A percentile compares a stretch with the other conserved stretches of the same genome.
Evolutionary conservation across 2,113 vertebrate genomes (phyloP).

Genomic region (Osmerus eperlanus): DNA sequence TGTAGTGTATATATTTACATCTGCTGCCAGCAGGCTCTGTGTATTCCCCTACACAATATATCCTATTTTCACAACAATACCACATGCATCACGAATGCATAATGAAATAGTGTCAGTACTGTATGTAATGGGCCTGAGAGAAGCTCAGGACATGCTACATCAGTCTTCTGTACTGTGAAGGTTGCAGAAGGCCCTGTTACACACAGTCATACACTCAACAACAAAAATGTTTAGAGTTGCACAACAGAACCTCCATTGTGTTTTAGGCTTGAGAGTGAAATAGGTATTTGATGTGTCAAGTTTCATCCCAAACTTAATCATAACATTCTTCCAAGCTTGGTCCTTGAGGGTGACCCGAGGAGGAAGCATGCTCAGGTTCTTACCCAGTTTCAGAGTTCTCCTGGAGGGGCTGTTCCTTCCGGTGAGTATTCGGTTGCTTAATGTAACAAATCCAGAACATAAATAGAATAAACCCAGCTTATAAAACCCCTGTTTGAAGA

Average conservation of each 20-base stretch:
- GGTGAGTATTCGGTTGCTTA: conserved; percentile 1
- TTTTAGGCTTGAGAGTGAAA: too few relatives aligned
- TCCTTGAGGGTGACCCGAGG: too few relatives aligned
- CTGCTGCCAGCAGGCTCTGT: conserved; percentile 33
- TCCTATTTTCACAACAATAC: conserved; percentile 32
- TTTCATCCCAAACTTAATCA: too few relatives aligned
- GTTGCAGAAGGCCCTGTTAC: too few relatives aligned
- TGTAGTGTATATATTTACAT: conserved; percentile 29
- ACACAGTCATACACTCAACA: too few relatives aligned
- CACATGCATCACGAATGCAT: conserved; percentile 51
- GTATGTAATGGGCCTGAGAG: conserved; percentile 18
- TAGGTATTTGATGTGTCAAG: too few relatives aligned
- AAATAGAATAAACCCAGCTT: neutral
- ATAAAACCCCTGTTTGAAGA: neutral
- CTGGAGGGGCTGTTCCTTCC: neutral
- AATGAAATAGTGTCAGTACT: conserved; percentile 25
- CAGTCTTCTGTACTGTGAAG: conserved; percentile 1
- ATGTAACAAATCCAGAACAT: neutral
- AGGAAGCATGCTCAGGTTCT: neutral
- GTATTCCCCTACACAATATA: conserved; percentile 46
- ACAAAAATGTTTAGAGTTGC: too few relatives aligned
- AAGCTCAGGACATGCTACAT: conserved; percentile 3
- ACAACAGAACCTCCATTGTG: too few relatives aligned
- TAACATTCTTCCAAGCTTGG: too few relatives aligned
- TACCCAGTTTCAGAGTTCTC: neutral